Evolutionary conservation across 2,888 invertebrate genomes (phyloP), one percentile per base, ranked within the genome.

Genomic region (Sipha maydis): DNA sequence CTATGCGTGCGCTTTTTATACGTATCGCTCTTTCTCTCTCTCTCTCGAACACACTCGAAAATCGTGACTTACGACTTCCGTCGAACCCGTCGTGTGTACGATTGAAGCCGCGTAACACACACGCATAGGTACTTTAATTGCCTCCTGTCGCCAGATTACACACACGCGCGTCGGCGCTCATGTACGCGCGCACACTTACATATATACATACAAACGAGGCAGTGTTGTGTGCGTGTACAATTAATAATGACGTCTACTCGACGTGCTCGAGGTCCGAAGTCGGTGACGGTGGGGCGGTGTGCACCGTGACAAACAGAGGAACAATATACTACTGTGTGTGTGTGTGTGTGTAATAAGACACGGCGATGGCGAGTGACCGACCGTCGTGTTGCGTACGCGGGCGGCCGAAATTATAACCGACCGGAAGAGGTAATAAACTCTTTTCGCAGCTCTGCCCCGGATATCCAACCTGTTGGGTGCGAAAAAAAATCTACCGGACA

Each of bases 41-140:
- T 48, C 17, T 14, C 48, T 48, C 34, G 34, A 34, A 3, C 14
- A 0, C 48, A 11, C 48, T 77, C 0, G 79, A 86, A 79, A 86
- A 88, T 88, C 86, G 86, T 88, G 86, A 88, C 86, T 88, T 88
- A 88, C 80, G 80, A 88, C 79, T 86, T 86, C 85, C 85, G 86
- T 88, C 25, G 38, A 76, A 38, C 19, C 71, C n/a, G 9, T 73
- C 69, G 4, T 41, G 77, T 67, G 48, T 48, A 48, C 54, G 76
- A 54, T 54, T 31, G 28, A 41, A 31, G 54, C 38, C 41, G 41
- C 28, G 61, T 19, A 38, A 5, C 38, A 25, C 21, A n/a, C 19
- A 86, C 71, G 34, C 48, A 77, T 31, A 25, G 21, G 4, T 41
- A 28, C 48, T 88, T 88, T 88, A 88, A 86, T 86, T 86, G 86